phyloP scores from a whole-genome alignment of 2,888 invertebrate genomes.

The Holacanthella duospinosa region DNA sequence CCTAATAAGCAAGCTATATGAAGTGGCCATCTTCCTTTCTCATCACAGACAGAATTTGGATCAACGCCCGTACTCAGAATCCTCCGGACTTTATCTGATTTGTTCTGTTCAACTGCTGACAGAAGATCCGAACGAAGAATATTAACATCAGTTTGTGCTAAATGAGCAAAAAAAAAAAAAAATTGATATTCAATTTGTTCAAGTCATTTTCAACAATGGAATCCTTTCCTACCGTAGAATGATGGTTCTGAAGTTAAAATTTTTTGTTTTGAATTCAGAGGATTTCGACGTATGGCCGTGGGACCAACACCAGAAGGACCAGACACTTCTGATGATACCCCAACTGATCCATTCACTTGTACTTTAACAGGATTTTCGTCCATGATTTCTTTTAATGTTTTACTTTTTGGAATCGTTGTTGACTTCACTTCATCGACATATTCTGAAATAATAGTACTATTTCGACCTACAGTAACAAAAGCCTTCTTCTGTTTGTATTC shows the following conservation, averaged over 20 bases:
- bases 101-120: constrained; percentile 35
- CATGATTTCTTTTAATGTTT: neutral
- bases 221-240: neutral
- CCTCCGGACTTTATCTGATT: constrained; percentile 33
- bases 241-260: neutral
- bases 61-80: constrained; percentile 35
- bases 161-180: neutral
- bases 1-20: constrained; percentile 35
- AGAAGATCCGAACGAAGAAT: constrained; percentile 32
- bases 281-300: neutral
- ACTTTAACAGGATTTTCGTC: neutral
- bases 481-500: neutral
- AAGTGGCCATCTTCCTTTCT: constrained; percentile 36
- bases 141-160: constrained; percentile 3
- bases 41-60: constrained; percentile 37
- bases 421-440: neutral
- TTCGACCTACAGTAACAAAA: too few relatives aligned
- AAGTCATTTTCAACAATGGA: neutral
- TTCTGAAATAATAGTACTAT: neutral
- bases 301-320: neutral
- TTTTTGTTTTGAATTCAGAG: neutral
- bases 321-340: neutral
- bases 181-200: neutral
- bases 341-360: neutral
- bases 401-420: neutral